Percentiles rank a stretch among this genome's conserved stretches.
phyloP scores from a whole-genome alignment of 2,888 invertebrate genomes.

The Dynastes maya region DNA sequence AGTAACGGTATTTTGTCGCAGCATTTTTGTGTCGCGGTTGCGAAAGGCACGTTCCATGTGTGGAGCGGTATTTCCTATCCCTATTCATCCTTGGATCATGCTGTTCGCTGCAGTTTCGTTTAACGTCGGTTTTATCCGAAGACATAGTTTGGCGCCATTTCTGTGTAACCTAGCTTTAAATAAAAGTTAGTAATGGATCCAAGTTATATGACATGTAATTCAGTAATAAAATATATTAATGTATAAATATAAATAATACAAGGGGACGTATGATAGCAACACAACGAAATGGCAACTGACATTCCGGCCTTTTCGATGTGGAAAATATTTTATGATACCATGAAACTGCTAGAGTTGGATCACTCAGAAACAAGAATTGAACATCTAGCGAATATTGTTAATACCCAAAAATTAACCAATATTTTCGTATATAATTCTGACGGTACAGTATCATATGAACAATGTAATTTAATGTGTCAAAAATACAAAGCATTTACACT shows the following conservation, averaged over 20 bases:
- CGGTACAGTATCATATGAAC: conserved; percentile 69
- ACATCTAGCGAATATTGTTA: conserved; percentile 75
- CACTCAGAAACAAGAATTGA: conserved; percentile 74
- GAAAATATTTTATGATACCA: conserved; percentile 78
- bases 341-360: conserved; percentile 75
- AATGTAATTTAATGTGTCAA: conserved; percentile 68
- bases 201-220: not conserved
- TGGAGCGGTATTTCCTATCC: too few species aligned
- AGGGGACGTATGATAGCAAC: too few species aligned
- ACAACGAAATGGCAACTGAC: conserved; percentile 44
- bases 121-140: not conserved
- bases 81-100: too few species aligned
- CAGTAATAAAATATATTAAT: not conserved
- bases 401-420: conserved; percentile 74
- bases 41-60: too few species aligned
- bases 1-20: too few species aligned
- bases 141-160: not conserved
- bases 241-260: not conserved
- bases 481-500: conserved; percentile 74
- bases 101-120: too few species aligned
- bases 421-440: conserved; percentile 73
- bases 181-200: not conserved
- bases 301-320: conserved; percentile 71
- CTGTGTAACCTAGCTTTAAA: not conserved
- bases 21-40: too few species aligned